Conservation (phyloP, 2,888 invertebrate species). For the Erpobdella octoculata region DNA sequence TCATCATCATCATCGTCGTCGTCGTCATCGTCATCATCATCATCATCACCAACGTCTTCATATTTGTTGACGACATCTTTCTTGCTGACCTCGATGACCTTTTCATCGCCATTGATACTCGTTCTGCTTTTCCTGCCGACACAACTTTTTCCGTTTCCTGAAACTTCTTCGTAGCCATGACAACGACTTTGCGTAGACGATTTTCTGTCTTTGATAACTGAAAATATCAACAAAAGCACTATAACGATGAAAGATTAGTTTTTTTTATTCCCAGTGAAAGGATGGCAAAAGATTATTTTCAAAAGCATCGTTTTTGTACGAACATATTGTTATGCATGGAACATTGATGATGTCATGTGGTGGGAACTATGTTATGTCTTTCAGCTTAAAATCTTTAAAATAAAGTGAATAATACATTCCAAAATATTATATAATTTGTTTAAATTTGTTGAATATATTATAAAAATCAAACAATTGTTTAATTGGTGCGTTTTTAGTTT, state of each 20-base stretch:
- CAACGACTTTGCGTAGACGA: conserved; percentile 1
- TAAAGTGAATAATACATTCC: too few species aligned
- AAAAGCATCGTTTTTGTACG: too few species aligned
- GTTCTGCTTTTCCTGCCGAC: neutral
- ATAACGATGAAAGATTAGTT: neutral
- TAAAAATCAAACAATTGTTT: too few species aligned
- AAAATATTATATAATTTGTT: too few species aligned
- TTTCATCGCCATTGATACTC: conserved; percentile 21
- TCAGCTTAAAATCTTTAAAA: too few species aligned
- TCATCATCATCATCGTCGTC: conserved; percentile 1
- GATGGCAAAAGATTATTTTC: too few species aligned
- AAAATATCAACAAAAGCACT: neutral
- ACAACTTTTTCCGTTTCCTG: neutral
- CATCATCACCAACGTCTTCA: neutral
- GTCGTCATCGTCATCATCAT: conserved; percentile 17
- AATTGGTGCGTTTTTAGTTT: too few species aligned
- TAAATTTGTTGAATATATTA: too few species aligned
- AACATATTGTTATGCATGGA: too few species aligned
- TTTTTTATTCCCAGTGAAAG: too few species aligned
- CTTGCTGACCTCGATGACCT: conserved; percentile 13
- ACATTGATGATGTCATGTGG: too few species aligned
- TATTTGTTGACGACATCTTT: neutral
- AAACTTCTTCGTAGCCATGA: neutral
- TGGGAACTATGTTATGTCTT: too few species aligned
- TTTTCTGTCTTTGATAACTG: conserved; percentile 4